phyloP scores from a whole-genome alignment of 1,140 invertebrate species.

The Cotesia typhae region DNA sequence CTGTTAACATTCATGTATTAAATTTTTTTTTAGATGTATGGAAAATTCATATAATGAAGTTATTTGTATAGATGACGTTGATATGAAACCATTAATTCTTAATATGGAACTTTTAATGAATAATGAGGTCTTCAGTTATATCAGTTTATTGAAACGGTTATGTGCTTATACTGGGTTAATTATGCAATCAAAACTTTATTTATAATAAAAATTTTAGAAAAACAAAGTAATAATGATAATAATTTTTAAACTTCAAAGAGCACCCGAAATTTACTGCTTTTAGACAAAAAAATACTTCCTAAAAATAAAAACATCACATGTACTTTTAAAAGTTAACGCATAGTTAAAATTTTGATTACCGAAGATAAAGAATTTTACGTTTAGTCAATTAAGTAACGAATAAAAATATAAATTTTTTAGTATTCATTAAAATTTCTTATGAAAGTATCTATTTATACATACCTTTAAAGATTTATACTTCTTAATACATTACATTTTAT shows the following conservation, averaged over 20 bases:
- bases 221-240: no score
- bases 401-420: slow-evolving; percentile 1
- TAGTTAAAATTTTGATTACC: neutral
- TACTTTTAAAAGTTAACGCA: no score
- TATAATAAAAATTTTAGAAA: no score
- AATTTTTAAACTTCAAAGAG: no score
- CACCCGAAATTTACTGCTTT: neutral
- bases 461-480: neutral
- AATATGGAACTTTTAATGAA: slow-evolving; percentile 34
- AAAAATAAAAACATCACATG: no score
- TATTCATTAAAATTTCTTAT: slow-evolving; percentile 1
- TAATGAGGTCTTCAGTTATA: slow-evolving; percentile 18
- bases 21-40: slow-evolving; percentile 13
- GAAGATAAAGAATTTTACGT: slow-evolving; percentile 3
- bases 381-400: neutral
- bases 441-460: neutral
- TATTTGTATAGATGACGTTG: slow-evolving; percentile 6
- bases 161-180: slow-evolving; percentile 24
- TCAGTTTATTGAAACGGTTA: slow-evolving; percentile 20
- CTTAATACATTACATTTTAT: slow-evolving; percentile 1
- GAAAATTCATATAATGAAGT: neutral
- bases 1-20: neutral
- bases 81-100: slow-evolving; percentile 2
- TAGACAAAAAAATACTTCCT: neutral
- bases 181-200: neutral